Base-by-base conservation (phyloP, 2,888 invertebrate genomes). In the Spatulosminthurus flaviceps region DNA sequence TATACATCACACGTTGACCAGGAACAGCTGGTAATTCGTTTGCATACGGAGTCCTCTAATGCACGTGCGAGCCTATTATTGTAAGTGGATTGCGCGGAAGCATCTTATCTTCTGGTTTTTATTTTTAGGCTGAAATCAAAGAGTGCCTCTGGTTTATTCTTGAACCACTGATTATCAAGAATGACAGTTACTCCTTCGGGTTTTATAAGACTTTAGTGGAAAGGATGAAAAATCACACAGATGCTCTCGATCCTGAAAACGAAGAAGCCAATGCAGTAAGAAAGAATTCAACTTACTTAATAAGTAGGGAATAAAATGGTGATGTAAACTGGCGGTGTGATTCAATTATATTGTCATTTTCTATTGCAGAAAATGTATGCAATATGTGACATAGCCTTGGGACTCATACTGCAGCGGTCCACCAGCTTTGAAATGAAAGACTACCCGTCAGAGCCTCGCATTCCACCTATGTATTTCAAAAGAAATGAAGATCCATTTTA, bases 201-300 rank as follows among this genome's bases (percentile, higher is more conserved):
- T 98, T 98, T 90, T 97, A 97, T 89, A 95, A 95, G 89, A 94
- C 93, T 86, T 91, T 98, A 81, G 92, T 98, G 77, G 96, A 97
- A 87, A 91, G 94, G 86, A 97, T 98, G 92, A 98, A 98, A 88
- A 93, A 94, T 87, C 95, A 96, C 87, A 95, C 95, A 87, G 96
- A 96, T 87, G 94, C 95, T 4, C 89, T 95, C 82, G 91, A 92
- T 85, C 94, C 95, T 41, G 93, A 94, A 22, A 95, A 96, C 87
- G 94, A 95, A 84, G 89, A 90, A 51, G 90, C 92, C 82, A 97
- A 97, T 89, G 92, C 91, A 88, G 96, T 96, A 88, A 91, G 42
- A n/a, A n/a, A n/a, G n/a, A n/a, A n/a, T n/a, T n/a, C n/a, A n/a
- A n/a, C n/a, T n/a, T n/a, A n/a, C n/a, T n/a, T n/a, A n/a, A n/a